These are phyloP conservation scores for Euzophera pinguis DNA, from an alignment of 2,888 invertebrate genomes.

Conservation along the genomic window DNA sequence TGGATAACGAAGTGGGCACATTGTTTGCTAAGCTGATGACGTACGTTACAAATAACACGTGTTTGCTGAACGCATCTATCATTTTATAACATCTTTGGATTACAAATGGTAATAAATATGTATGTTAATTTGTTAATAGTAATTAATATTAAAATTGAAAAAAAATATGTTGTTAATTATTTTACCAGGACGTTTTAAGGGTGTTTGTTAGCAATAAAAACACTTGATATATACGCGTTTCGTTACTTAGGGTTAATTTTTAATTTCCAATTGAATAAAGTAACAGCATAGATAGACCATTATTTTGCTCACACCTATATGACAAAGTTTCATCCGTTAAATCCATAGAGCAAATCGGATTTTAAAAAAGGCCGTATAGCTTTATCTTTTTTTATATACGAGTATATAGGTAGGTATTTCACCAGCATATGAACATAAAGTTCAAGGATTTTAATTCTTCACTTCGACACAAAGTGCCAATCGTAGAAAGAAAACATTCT, in stretches of 20 bases:
- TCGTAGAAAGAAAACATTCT: neutral
- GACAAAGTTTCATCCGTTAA: too few relatives aligned
- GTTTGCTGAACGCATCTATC: slow-evolving; percentile 3
- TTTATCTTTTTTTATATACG: too few relatives aligned
- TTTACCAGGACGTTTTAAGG: neutral
- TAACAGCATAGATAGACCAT: too few relatives aligned
- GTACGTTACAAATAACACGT: neutral
- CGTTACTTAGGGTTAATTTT: neutral
- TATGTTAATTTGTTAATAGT: neutral
- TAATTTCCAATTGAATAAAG: neutral
- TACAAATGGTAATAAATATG: neutral
- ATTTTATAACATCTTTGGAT: neutral
- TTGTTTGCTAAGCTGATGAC: slow-evolving; percentile 9
- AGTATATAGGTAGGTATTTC: too few relatives aligned
- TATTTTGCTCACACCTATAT: too few relatives aligned
- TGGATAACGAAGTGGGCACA: slow-evolving; percentile 31
- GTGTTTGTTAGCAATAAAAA: neutral
- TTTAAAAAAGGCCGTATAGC: too few relatives aligned
- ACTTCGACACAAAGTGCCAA: too few relatives aligned
- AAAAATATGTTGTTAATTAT: neutral
- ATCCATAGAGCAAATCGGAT: too few relatives aligned
- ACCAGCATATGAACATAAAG: too few relatives aligned
- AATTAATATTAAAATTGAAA: neutral
- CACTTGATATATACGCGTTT: neutral
- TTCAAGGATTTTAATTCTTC: too few relatives aligned